phyloP scores from a whole-genome alignment of 2,113 vertebrate genomes.

The Pachycephala philippinensis region DNA sequence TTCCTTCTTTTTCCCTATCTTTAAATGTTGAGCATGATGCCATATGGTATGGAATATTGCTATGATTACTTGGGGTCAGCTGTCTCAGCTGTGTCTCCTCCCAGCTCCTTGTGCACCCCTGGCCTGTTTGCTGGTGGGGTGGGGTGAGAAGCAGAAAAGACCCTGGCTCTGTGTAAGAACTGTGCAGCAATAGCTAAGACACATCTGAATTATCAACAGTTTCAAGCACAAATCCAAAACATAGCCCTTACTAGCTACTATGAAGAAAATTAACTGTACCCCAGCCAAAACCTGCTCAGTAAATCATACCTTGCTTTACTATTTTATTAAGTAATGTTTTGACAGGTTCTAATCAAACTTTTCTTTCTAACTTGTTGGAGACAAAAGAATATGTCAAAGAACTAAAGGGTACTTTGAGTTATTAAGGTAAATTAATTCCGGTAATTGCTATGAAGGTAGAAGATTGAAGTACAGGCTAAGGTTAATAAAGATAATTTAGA shows the following conservation, averaged over 20 bases:
- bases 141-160: not conserved
- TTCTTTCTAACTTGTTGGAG: conserved; percentile 13
- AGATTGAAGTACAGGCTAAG: conserved; percentile 10
- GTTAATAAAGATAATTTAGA: conserved; percentile 20
- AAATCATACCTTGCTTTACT: not conserved
- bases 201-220: not conserved
- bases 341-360: conserved; percentile 41
- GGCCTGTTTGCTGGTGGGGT: not conserved
- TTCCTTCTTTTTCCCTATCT: not conserved
- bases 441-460: conserved; percentile 9
- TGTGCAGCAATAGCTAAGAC: not conserved
- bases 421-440: conserved; percentile 42
- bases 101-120: no score
- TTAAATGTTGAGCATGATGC: not conserved
- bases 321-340: conserved; percentile 41
- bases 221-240: not conserved
- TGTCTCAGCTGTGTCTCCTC: not conserved
- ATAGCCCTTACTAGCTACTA: not conserved
- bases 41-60: not conserved
- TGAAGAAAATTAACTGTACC: not conserved
- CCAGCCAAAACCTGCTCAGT: not conserved
- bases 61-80: not conserved
- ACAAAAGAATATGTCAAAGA: conserved; percentile 16
- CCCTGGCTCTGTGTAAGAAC: not conserved
- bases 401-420: conserved; percentile 16